Conservation (phyloP, 2,113 vertebrate genomes). For the Micronycteris hirsuta region DNA sequence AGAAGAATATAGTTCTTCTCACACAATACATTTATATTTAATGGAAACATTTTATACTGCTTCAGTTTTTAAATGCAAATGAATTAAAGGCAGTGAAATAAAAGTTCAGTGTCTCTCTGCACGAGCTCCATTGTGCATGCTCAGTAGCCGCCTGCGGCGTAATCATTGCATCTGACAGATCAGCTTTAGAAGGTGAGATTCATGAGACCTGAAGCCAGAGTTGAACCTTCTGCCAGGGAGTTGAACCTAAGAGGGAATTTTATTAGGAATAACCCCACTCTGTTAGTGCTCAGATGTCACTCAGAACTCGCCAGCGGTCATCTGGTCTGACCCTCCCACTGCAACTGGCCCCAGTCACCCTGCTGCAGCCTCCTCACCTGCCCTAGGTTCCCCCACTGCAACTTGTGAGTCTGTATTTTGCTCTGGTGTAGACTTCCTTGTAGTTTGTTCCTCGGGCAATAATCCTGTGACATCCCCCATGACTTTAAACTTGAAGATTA, state of each 20-base stretch:
- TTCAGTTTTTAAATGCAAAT: conserved; percentile 10
- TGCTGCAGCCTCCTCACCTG: not conserved
- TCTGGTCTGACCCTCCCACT: not conserved
- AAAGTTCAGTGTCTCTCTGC: not conserved
- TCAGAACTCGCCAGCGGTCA: not conserved
- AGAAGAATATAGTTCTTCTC: not conserved
- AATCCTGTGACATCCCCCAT: not conserved
- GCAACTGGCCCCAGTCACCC: not conserved
- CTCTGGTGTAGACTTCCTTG: not conserved
- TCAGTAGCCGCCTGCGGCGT: not conserved
- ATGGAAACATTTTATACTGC: not conserved
- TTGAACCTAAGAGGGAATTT: not conserved
- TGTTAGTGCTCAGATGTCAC: not conserved
- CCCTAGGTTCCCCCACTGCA: not conserved
- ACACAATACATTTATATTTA: not conserved
- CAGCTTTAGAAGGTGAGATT: not conserved
- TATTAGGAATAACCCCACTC: not conserved
- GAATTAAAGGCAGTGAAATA: not conserved
- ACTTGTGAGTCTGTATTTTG: not conserved
- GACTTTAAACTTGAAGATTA: not conserved
- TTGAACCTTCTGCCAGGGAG: not conserved
- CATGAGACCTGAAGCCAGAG: not conserved
- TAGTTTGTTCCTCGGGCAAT: not conserved
- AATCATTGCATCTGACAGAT: not conserved
- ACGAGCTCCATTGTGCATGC: not conserved